phyloP scores from a whole-genome alignment of 2,888 invertebrate genomes.

The Tromatobia lineatoria region DNA sequence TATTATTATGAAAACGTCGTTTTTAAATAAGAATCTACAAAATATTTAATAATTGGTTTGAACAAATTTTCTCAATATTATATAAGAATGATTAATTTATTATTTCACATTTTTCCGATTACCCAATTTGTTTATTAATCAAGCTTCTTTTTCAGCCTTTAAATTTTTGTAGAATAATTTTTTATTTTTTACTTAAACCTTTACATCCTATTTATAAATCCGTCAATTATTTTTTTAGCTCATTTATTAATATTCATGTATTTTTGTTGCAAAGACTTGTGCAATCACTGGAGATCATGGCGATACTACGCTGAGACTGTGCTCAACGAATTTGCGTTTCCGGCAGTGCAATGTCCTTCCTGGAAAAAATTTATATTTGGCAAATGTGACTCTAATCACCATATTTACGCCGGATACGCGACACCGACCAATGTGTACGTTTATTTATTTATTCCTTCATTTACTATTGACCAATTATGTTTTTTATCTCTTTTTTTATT shows the following conservation, averaged over 20 bases:
- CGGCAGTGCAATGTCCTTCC: slow-evolving; percentile 68
- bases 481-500: too few species aligned
- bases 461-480: too few species aligned
- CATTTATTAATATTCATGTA: not conserved
- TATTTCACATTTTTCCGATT: too few species aligned
- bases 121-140: too few species aligned
- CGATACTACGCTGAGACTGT: slow-evolving; percentile 72
- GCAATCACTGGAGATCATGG: slow-evolving; percentile 74
- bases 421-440: slow-evolving; percentile 72
- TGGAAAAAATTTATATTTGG: slow-evolving; percentile 57
- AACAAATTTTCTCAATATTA: too few species aligned
- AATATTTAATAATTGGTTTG: too few species aligned
- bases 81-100: too few species aligned
- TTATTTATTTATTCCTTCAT: slow-evolving; percentile 11
- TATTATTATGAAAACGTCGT: too few species aligned
- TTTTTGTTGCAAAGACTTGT: slow-evolving; percentile 65
- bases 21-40: too few species aligned
- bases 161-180: too few species aligned
- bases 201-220: not conserved
- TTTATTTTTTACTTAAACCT: too few species aligned
- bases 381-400: slow-evolving; percentile 66
- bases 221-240: not conserved
- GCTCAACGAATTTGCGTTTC: slow-evolving; percentile 66
- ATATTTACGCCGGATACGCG: slow-evolving; percentile 73
- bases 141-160: too few species aligned